These are phyloP conservation scores for Pithys albifrons DNA, from an alignment of 2,113 vertebrate species.

Conservation along the genomic window DNA sequence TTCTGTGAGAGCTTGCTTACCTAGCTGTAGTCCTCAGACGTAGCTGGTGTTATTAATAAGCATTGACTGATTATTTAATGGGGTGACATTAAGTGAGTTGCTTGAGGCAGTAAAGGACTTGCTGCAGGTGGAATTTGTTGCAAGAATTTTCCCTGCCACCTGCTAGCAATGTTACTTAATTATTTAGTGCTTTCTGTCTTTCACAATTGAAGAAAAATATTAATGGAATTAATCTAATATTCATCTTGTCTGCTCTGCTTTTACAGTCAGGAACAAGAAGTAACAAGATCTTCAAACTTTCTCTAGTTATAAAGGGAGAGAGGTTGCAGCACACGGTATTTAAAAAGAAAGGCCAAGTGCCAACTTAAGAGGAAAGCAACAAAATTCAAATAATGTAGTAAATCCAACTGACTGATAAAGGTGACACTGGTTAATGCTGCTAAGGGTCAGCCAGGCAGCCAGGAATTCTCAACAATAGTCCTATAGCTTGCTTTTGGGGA, in stretches of 20 bases:
- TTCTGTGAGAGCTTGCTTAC: not conserved
- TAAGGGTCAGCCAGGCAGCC: not conserved
- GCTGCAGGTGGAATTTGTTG: not conserved
- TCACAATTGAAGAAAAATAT: not conserved
- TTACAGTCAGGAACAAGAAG: not conserved
- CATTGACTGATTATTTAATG: not conserved
- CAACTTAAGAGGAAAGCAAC: not conserved
- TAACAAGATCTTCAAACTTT: not conserved
- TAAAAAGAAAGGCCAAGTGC: slow-evolving; percentile 18
- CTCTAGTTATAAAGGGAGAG: not conserved
- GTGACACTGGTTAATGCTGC: not conserved
- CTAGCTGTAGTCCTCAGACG: not conserved
- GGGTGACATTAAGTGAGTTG: not conserved
- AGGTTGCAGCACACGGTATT: not conserved
- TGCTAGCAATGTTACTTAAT: not conserved
- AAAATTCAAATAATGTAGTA: slow-evolving; percentile 7
- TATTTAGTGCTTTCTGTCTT: not conserved
- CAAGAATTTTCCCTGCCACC: not conserved
- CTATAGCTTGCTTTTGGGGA: not conserved
- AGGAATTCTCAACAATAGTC: not conserved
- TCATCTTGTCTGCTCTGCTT: not conserved
- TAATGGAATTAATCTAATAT: not conserved
- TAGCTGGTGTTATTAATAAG: not conserved
- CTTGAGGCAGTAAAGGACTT: not conserved
- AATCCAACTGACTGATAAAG: not conserved